phyloP scores from a whole-genome alignment of 1,140 invertebrate species.

The Glossosoma conforme region DNA sequence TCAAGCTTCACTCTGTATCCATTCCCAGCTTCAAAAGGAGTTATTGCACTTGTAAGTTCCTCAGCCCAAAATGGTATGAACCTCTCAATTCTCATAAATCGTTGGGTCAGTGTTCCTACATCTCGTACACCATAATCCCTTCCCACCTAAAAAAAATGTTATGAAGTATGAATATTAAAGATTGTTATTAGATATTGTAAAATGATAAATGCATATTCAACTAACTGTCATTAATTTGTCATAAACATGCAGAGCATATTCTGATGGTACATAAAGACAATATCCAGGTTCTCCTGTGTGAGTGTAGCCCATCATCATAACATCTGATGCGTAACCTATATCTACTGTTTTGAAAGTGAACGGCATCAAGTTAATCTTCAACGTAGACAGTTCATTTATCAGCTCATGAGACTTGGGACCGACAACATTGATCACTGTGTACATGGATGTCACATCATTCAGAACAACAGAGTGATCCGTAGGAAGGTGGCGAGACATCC shows the following conservation, averaged over 20 bases:
- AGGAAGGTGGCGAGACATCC: constrained; percentile 67
- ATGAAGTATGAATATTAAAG: too few relatives aligned
- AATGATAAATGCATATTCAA: too few relatives aligned
- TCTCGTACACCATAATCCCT: constrained; percentile 66
- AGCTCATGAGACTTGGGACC: constrained; percentile 72
- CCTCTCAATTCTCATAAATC: constrained; percentile 63
- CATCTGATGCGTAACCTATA: constrained; percentile 69
- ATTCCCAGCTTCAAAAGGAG: constrained; percentile 73
- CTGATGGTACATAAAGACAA: constrained; percentile 73
- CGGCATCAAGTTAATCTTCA: constrained; percentile 61
- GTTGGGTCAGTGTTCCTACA: constrained; percentile 70
- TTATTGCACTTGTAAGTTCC: constrained; percentile 69
- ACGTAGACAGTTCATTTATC: constrained; percentile 69
- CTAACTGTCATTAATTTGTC: constrained; percentile 59
- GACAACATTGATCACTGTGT: constrained; percentile 80
- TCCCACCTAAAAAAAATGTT: constrained; percentile 39
- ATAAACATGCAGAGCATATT: constrained; percentile 78
- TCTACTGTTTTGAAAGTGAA: constrained; percentile 75
- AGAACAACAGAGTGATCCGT: constrained; percentile 59
- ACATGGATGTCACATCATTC: constrained; percentile 75
- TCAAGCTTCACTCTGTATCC: constrained; percentile 68
- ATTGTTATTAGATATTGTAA: too few relatives aligned
- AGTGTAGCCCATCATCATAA: constrained; percentile 75
- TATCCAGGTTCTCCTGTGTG: constrained; percentile 82
- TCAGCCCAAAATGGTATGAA: constrained; percentile 62